Percentiles rank a stretch among this genome's conserved stretches.
Conservation (phyloP, 2,113 vertebrate species). For the Nipponia nippon region DNA sequence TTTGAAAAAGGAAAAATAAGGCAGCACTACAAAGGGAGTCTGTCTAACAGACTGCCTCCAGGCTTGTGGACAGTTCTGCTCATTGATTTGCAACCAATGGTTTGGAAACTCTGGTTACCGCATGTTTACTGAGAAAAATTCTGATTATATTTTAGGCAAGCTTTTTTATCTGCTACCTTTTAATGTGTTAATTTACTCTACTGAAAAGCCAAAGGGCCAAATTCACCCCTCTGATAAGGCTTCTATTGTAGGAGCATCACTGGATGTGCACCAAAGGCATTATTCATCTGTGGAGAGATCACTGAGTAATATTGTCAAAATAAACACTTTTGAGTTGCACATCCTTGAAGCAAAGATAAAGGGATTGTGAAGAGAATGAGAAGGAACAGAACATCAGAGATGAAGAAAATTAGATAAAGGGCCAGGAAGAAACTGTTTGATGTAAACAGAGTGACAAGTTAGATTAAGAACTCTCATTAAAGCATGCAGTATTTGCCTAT, state of each 20-base stretch:
- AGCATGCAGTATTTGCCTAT: conserved; percentile 34
- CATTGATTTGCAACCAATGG: neutral
- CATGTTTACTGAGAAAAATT: conserved; percentile 36
- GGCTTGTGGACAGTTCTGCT: conserved; percentile 9
- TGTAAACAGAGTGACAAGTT: conserved; percentile 54
- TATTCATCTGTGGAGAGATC: conserved; percentile 25
- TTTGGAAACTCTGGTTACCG: neutral
- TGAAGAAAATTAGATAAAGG: conserved; percentile 51
- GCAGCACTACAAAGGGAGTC: conserved; percentile 19
- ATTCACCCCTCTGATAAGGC: conserved; percentile 32
- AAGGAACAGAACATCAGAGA: conserved; percentile 44
- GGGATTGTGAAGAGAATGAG: conserved; percentile 29
- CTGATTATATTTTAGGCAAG: conserved; percentile 20
- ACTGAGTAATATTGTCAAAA: conserved; percentile 12
- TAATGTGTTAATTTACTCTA: conserved; percentile 53
- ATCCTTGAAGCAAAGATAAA: conserved; percentile 50
- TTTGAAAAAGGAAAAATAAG: neutral
- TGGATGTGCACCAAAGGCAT: conserved; percentile 25
- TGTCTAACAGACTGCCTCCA: neutral
- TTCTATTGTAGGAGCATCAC: neutral
- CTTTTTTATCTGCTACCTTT: conserved; percentile 50
- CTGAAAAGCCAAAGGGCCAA: conserved; percentile 45
- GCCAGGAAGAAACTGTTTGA: conserved; percentile 57
- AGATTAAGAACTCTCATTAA: conserved; percentile 59
- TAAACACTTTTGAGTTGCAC: conserved; percentile 1